These are phyloP conservation scores for Loris lydekkerianus DNA, from an alignment of 2,797 vertebrate genomes.

Conservation along the genomic window DNA sequence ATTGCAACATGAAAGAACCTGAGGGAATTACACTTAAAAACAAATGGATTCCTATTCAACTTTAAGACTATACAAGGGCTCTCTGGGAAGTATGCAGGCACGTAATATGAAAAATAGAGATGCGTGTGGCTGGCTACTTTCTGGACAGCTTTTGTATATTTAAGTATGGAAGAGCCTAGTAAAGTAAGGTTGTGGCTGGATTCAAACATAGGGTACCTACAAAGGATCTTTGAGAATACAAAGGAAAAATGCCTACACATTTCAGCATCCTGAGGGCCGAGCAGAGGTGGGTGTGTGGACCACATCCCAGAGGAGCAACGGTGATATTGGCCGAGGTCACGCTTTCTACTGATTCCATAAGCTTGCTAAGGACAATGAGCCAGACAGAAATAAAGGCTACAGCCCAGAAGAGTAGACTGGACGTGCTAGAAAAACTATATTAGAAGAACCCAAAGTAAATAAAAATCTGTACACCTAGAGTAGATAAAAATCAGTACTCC, in stretches of 20 bases:
- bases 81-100: too few species aligned
- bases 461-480: not conserved
- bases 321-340: not conserved
- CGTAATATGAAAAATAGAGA: too few species aligned
- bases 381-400: not conserved
- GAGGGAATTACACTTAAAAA: conserved; percentile 5
- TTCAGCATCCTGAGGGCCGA: not conserved
- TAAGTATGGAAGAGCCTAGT: not conserved
- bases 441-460: not conserved
- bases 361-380: not conserved
- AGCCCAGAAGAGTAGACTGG: not conserved
- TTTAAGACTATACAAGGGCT: not conserved
- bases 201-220: not conserved
- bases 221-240: not conserved
- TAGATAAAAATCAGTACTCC: not conserved
- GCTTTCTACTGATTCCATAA: not conserved
- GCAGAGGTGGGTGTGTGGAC: not conserved
- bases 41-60: not conserved
- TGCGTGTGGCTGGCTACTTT: too few species aligned
- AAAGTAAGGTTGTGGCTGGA: not conserved
- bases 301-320: not conserved
- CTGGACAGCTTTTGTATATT: too few species aligned
- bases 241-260: not conserved
- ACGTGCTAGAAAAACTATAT: not conserved
- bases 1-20: not conserved